These are phyloP conservation scores for Antennarius maculatus DNA, from an alignment of 2,797 vertebrate species.

Conservation along the genomic window DNA sequence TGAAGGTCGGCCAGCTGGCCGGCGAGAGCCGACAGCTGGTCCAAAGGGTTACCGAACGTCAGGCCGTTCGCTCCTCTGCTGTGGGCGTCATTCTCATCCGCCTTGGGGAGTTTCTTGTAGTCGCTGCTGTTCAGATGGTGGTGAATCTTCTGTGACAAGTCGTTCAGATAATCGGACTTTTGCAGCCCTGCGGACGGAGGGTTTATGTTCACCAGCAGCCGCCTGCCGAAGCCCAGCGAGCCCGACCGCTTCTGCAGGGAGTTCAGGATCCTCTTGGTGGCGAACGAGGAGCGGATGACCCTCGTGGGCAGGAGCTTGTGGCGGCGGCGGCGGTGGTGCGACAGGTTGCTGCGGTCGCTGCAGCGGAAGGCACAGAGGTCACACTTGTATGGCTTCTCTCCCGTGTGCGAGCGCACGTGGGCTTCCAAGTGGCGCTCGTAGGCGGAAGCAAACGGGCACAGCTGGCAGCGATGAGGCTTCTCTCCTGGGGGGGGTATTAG, in stretches of 20 bases:
- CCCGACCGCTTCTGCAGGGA: slow-evolving; percentile 92
- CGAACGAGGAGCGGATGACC: slow-evolving; percentile 87
- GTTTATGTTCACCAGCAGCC: slow-evolving; percentile 90
- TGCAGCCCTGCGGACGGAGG: slow-evolving; percentile 89
- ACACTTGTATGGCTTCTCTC: slow-evolving; percentile 98
- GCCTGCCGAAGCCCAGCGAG: slow-evolving; percentile 88
- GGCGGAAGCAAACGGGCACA: slow-evolving; percentile 97
- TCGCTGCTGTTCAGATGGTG: slow-evolving; percentile 65
- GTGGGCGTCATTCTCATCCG: slow-evolving; percentile 66
- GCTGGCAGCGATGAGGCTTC: slow-evolving; percentile 95
- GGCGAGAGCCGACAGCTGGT: slow-evolving; percentile 92
- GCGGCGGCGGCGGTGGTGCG: slow-evolving; percentile 94
- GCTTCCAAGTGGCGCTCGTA: slow-evolving; percentile 98
- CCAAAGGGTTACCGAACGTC: slow-evolving; percentile 89
- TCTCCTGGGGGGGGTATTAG: slow-evolving; percentile 83
- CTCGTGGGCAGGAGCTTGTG: slow-evolving; percentile 96
- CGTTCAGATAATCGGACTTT: slow-evolving; percentile 87
- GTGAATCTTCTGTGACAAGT: slow-evolving; percentile 81
- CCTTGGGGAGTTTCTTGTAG: slow-evolving; percentile 77
- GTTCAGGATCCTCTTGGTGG: slow-evolving; percentile 92
- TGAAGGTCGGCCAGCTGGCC: slow-evolving; percentile 90
- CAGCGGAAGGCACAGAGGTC: slow-evolving; percentile 97
- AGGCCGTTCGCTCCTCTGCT: slow-evolving; percentile 83
- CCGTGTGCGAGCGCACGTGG: slow-evolving; percentile 97
- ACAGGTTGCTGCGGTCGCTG: slow-evolving; percentile 97